These are phyloP conservation scores for Phalloptychus januarius DNA, from an alignment of 2,797 vertebrate genomes.

Conservation along the genomic window DNA sequence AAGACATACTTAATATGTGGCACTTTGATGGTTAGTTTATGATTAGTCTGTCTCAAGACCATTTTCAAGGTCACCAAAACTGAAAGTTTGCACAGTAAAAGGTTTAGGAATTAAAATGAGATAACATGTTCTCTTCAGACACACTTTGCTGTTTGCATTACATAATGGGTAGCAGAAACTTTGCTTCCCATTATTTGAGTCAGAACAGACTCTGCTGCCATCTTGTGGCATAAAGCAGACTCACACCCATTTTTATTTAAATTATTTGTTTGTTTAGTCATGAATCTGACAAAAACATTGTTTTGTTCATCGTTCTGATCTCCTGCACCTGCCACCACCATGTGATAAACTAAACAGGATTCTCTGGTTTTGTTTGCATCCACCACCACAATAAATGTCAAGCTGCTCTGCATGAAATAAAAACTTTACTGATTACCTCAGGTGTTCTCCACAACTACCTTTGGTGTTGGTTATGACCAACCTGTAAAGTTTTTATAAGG, in stretches of 20 bases:
- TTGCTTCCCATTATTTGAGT: too few relatives aligned
- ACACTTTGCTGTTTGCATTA: not conserved
- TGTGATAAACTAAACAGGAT: not conserved
- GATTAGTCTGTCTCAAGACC: not conserved
- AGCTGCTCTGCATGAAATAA: slow-evolving; percentile 36
- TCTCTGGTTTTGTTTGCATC: slow-evolving; percentile 21
- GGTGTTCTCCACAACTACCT: slow-evolving; percentile 41
- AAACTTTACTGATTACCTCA: slow-evolving; percentile 36
- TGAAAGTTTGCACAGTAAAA: not conserved
- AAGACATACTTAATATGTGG: not conserved
- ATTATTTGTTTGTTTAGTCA: not conserved
- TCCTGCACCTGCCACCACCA: not conserved
- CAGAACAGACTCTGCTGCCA: slow-evolving; percentile 49
- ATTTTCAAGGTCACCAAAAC: not conserved
- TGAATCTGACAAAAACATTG: not conserved
- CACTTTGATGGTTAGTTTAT: not conserved
- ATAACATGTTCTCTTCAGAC: not conserved
- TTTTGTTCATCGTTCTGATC: not conserved
- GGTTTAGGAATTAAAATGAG: not conserved
- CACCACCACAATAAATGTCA: slow-evolving; percentile 22
- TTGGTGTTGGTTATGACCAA: slow-evolving; percentile 50
- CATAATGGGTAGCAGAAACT: not conserved
- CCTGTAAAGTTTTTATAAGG: slow-evolving; percentile 18
- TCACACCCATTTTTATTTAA: not conserved
- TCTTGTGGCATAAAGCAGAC: slow-evolving; percentile 43